phyloP scores from a whole-genome alignment of 2,113 vertebrate species.

The Eulacestoma nigropectus region DNA sequence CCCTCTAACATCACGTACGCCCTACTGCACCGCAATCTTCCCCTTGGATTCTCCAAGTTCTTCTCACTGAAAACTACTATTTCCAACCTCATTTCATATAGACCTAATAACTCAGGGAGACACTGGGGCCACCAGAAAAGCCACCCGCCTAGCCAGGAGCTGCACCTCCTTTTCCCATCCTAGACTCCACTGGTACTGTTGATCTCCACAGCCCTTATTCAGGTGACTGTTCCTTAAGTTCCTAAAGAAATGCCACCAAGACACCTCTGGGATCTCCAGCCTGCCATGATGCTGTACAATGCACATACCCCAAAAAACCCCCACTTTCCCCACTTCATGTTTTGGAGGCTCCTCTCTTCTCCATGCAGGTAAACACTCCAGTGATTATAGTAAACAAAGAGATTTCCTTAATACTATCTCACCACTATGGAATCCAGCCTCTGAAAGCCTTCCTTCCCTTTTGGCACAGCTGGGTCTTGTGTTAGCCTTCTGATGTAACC shows the following conservation, averaged over 20 bases:
- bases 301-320: background rate
- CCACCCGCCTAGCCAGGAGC: background rate
- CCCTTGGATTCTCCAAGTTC: background rate
- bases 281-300: background rate
- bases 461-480: background rate
- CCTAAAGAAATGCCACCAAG: background rate
- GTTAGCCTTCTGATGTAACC: rapidly evolving
- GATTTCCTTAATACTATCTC: background rate
- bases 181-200: too few species aligned
- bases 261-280: background rate
- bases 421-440: background rate
- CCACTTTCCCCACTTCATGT: background rate
- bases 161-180: background rate
- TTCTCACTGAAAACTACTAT: background rate
- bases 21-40: background rate
- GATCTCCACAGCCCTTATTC: background rate
- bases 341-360: background rate
- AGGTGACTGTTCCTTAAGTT: background rate
- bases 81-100: background rate
- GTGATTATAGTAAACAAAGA: background rate
- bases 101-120: background rate
- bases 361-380: background rate
- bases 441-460: background rate
- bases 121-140: background rate
- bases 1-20: rapidly evolving